Percentiles rank a stretch among this genome's conserved stretches.
phyloP scores from a whole-genome alignment of 2,113 vertebrate species.

The Prinia subflava region DNA sequence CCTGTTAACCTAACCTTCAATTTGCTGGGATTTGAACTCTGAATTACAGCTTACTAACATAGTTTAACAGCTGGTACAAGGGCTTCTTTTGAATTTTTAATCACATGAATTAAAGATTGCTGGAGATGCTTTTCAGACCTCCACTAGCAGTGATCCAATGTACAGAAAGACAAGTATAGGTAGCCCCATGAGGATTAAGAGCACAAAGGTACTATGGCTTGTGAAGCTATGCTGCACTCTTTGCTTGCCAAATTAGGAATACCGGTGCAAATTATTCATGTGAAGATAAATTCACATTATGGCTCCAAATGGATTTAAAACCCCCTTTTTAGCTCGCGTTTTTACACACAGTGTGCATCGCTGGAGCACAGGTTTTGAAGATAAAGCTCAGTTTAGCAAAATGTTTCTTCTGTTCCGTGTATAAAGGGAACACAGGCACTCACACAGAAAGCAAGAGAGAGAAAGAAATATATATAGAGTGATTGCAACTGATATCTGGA shows the following conservation, averaged over 20 bases:
- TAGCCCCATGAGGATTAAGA: slow-evolving; percentile 54
- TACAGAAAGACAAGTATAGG: slow-evolving; percentile 72
- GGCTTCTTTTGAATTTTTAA: slow-evolving; percentile 84
- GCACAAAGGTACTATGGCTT: slow-evolving; percentile 34
- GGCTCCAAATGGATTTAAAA: not conserved
- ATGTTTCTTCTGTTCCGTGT: not conserved
- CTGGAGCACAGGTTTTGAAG: not conserved
- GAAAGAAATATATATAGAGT: not conserved
- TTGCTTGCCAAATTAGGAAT: slow-evolving; percentile 20
- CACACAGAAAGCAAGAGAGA: not conserved
- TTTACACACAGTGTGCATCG: not conserved
- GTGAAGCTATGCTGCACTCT: not conserved
- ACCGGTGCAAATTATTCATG: slow-evolving; percentile 36
- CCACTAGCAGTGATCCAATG: slow-evolving; percentile 67
- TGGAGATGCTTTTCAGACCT: slow-evolving; percentile 73
- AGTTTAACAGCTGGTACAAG: slow-evolving; percentile 82
- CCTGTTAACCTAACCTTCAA: slow-evolving; percentile 83
- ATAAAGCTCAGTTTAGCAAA: not conserved
- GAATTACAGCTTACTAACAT: slow-evolving; percentile 79
- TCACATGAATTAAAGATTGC: slow-evolving; percentile 83
- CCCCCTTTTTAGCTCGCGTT: not conserved
- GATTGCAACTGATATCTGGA: slow-evolving; percentile 36
- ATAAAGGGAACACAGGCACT: not conserved
- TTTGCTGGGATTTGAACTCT: slow-evolving; percentile 83
- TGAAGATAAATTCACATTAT: slow-evolving; percentile 25